Conservation (phyloP, 1,140 invertebrate species). For the Anthonomus grandis region DNA sequence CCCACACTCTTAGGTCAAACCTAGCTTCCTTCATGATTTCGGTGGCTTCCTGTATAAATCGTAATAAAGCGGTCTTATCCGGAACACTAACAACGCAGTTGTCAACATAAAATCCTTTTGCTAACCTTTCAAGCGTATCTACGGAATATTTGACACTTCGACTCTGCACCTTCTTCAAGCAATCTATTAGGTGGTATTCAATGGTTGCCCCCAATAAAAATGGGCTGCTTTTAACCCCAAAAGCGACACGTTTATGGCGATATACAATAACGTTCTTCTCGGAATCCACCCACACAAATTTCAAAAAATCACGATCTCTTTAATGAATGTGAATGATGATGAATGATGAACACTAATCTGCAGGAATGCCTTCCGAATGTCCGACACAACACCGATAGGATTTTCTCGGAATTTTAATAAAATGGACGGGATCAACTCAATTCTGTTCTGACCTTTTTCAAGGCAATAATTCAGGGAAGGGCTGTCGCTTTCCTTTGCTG, state of each 20-base stretch:
- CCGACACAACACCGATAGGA: no score
- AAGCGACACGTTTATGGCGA: constrained; percentile 28
- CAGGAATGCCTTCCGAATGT: no score
- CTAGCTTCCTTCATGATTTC: constrained; percentile 7
- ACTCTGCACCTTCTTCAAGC: no score
- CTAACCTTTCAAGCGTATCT: constrained; percentile 8
- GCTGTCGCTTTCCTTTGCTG: constrained; percentile 28
- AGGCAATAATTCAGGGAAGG: constrained; percentile 39
- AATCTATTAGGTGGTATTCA: neutral
- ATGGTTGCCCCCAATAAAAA: constrained; percentile 30
- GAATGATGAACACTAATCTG: constrained; percentile 35
- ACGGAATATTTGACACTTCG: no score
- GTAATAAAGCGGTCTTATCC: constrained; percentile 27
- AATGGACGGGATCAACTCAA: no score
- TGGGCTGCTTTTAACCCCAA: constrained; percentile 42
- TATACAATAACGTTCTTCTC: constrained; percentile 27
- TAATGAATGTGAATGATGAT: constrained; percentile 12
- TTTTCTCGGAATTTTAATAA: no score
- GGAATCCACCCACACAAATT: no score
- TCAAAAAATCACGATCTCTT: no score
- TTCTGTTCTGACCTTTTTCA: no score
- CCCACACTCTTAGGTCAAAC: constrained; percentile 11
- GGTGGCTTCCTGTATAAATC: neutral
- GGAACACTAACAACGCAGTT: no score
- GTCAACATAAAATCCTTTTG: constrained; percentile 35